Base-by-base conservation (phyloP, 92 coral and sea anemone species). In the Palythoa grandiflora region DNA sequence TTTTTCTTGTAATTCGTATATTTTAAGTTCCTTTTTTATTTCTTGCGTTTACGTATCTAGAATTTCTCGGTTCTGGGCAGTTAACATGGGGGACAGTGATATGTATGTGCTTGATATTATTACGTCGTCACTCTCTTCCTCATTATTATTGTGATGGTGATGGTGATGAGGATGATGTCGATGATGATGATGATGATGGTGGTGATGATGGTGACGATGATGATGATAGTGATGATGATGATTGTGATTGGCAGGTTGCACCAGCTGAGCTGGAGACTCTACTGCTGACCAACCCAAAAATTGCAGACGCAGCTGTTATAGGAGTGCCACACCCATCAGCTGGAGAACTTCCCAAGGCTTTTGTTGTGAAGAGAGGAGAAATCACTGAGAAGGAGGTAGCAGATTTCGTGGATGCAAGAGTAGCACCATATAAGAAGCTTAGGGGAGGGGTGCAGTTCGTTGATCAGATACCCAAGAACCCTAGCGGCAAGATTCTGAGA, bases 211-310 rank as follows among this genome's bases (percentile, higher is more conserved):
- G 28, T 28, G 28, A 28, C 28, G 28, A 28, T 28, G 0, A 28
- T 28, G 28, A 28, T 28, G 28, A 28, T 28, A 28, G 28, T 28
- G 28, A 28, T 28, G 28, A 28, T 28, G 28, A 28, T 28, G 28
- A 28, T 28, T 44, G 50, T 63, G 7, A 19, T 35, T 36, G 60
- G 3, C 73, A 94, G 97, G 97, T 94, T 73, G 91, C 97, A 6
- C 95, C 95, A 38, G 97, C 91, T n/a, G 97, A 90, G 74, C 91
- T 94, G n/a, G 97, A 94, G 73, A 95, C 93, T 10, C 53, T 89
- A 38, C 84, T 94, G 71, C 68, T 90, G 68, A 52, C 94, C 52
- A 90, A 94, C 73, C 92, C 93, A 75, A 87, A 89, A 48, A 92
- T 94, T 52, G 87, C 75, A 48, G 94, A 92, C 78, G 96, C 92